A percentile compares a stretch with the other conserved stretches of the same genome.
Conservation (phyloP, 2,888 invertebrate genomes). For the Catocala fraxini region DNA sequence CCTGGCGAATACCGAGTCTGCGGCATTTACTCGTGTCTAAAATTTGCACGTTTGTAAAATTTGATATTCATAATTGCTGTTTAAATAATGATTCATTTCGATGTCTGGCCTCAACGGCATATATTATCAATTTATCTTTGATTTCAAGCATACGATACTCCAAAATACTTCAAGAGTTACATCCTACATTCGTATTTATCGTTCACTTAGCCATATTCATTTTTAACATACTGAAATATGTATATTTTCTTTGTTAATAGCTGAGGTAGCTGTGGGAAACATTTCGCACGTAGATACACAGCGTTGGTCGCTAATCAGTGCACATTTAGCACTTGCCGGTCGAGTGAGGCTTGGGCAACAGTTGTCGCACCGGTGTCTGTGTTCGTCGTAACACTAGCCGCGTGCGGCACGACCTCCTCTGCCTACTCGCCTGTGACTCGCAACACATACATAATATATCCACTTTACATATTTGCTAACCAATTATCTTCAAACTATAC, state of each 20-base stretch:
- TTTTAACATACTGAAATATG: not conserved
- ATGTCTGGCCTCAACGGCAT: slow-evolving; percentile 3
- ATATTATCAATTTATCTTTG: not conserved
- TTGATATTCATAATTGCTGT: slow-evolving; percentile 11
- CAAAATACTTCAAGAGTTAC: too few species aligned
- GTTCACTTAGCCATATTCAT: too few species aligned
- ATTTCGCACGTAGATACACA: slow-evolving; percentile 36
- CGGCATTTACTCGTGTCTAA: slow-evolving; percentile 10
- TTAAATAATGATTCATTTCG: slow-evolving; percentile 21
- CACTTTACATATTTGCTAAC: not conserved
- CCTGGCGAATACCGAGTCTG: not conserved
- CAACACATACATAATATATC: not conserved
- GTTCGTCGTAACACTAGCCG: slow-evolving; percentile 39
- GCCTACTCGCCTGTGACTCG: slow-evolving; percentile 43
- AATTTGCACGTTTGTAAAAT: slow-evolving; percentile 5
- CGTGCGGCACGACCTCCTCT: slow-evolving; percentile 30
- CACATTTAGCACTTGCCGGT: slow-evolving; percentile 54
- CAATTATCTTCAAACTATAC: not conserved
- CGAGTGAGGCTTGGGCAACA: slow-evolving; percentile 48
- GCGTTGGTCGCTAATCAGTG: slow-evolving; percentile 54
- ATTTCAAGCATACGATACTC: not conserved
- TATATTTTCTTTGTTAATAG: slow-evolving; percentile 11
- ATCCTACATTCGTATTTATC: too few species aligned
- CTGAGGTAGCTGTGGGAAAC: slow-evolving; percentile 16
- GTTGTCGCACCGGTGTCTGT: slow-evolving; percentile 38